phyloP scores from a whole-genome alignment of 2,888 invertebrate species.

The Malthinus seriepunctatus region DNA sequence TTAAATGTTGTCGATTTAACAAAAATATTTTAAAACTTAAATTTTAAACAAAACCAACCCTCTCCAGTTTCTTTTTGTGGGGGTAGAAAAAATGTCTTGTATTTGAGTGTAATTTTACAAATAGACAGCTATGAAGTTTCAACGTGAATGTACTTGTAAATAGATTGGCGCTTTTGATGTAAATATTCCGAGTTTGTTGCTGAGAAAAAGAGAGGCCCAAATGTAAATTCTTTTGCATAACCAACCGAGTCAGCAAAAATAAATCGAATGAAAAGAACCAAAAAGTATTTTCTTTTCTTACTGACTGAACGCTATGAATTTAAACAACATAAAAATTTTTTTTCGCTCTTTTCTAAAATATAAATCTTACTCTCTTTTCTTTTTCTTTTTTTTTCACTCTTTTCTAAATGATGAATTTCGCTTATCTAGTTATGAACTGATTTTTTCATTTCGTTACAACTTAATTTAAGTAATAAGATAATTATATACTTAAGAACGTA shows the following conservation, averaged over 20 bases:
- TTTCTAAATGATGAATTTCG: too few relatives aligned
- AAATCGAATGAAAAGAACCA: conserved; percentile 38
- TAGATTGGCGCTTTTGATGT: conserved; percentile 32
- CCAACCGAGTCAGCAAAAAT: conserved; percentile 37
- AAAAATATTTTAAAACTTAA: too few relatives aligned
- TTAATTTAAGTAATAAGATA: background rate
- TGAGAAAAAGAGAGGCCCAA: conserved; percentile 19
- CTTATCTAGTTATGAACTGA: too few relatives aligned
- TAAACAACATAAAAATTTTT: conserved; percentile 5
- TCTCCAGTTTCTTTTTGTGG: too few relatives aligned
- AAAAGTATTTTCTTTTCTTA: background rate
- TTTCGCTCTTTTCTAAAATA: background rate
- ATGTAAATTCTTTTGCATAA: conserved; percentile 26
- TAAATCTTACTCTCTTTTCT: too few relatives aligned
- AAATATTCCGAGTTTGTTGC: conserved; percentile 28
- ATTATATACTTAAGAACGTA: background rate
- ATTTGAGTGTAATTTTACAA: conserved; percentile 38
- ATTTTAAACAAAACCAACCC: too few relatives aligned
- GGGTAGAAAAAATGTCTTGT: conserved; percentile 6
- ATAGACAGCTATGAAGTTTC: conserved; percentile 40
- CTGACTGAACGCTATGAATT: background rate
- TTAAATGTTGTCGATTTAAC: too few relatives aligned
- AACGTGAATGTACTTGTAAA: conserved; percentile 40
- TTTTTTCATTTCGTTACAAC: too few relatives aligned
- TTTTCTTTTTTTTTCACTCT: too few relatives aligned